Base-by-base conservation (phyloP, 2,888 invertebrate species). In the Andrena bucephala region DNA sequence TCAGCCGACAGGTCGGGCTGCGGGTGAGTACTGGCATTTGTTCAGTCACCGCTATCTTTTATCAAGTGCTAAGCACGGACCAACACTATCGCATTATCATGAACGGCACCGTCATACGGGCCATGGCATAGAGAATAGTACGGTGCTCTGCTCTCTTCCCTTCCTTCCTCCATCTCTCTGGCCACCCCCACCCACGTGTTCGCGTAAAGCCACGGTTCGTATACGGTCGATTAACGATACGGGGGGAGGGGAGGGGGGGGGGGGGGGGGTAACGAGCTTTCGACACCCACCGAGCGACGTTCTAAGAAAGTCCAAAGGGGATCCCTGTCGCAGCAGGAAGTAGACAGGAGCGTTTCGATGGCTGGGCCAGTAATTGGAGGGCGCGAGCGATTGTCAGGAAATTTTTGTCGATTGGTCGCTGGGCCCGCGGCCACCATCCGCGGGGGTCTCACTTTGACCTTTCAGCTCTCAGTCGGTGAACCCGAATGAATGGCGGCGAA, bases 31-130 rank as follows among this genome's bases (percentile, higher is more conserved):
- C 94, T 94, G 93, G 88, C 89, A 89, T 89, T 87, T 91, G 89
- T 90, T 91, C 89, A 90, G 89, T 89, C 89, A 92, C 91, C 89
- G 92, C 93, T 92, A 94, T 93, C 94, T 94, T 93, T 94, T 94
- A 94, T 93, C 93, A 93, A 92, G 92, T 90, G 93, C 91, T 92
- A 90, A 92, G 91, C 90, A 89, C 90, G 87, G 87, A 91, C 92
- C 92, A 92, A 91, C 93, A 93, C 93, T 88, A 90, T 91, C 90
- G 89, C 92, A 90, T 91, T 89, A 90, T 91, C 89, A 87, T 89
- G 89, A 91, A 89, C 89, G 76, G 89, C 89, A 85, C 88, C 88
- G 88, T 91, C 87, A 87, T 77, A 85, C 87, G 84, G 88, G 85
- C 77, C 85, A 74, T 79, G 79, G 81, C 78, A 86, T 76, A 83